Evolutionary conservation across 2,888 invertebrate species (phyloP), one percentile per base, ranked within the genome.

Genomic region (Athalia cordata): DNA sequence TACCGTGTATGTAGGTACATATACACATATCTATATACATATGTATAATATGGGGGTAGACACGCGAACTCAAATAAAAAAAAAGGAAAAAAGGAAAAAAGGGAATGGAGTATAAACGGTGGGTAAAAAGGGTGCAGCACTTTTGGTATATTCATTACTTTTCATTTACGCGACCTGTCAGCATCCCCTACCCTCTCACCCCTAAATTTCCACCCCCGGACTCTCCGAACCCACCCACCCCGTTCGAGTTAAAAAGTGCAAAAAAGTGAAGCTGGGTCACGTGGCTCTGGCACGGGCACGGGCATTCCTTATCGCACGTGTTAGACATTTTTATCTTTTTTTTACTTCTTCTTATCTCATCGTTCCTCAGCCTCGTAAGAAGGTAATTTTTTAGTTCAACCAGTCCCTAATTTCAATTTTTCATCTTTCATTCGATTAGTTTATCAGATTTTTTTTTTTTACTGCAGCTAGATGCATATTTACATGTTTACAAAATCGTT

Each of bases 91-190:
- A 29, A 29, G 29, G 0, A 2, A 29, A 59, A 57, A 72, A 72
- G 72, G 72, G 72, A 72, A 59, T 57, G 59, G 13, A 13, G 29
- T 52, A 43, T 11, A 15, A 59, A 11, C 55, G 29, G 57, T 13
- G 45, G 29, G 68, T 11, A 9, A 11, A 9, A 11, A 52, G 52
- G 52, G 57, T 50, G 72, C 47, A 52, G 47, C 13, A 43, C 13
- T n/a, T 72, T 72, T 57, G 57, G 72, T 72, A 72, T 72, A 72
- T 72, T 72, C 72, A 72, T 72, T 72, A 72, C 72, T 72, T 72
- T 72, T 72, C 72, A 72, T 72, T 72, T 72, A 72, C 72, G 72
- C 43, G 47, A 45, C 59, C 72, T 72, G 72, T 72, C 72, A 57
- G 72, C 72, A 72, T 4, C 55, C 11, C 55, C 55, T 55, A 3